Conservation (phyloP, 2,113 vertebrate species). For the Triplophysa tibetana region DNA sequence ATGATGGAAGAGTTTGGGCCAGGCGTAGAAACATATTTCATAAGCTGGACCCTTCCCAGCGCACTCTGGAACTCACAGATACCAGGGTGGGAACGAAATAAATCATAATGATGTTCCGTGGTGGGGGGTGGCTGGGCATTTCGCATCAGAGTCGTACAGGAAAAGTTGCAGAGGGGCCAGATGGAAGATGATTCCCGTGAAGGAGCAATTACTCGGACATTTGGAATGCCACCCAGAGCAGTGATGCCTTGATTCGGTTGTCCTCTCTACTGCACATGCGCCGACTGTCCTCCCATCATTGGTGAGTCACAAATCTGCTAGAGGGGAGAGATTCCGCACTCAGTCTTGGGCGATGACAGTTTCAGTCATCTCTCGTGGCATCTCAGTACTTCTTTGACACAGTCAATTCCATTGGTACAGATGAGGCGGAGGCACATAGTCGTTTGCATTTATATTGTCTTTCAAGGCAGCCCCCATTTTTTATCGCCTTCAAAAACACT, state of each 20-base stretch:
- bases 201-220: slow-evolving; percentile 68
- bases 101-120: slow-evolving; percentile 54
- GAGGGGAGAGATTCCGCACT: slow-evolving; percentile 47
- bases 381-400: slow-evolving; percentile 53
- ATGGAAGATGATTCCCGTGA: slow-evolving; percentile 57
- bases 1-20: slow-evolving; percentile 54
- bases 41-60: slow-evolving; percentile 56
- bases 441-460: slow-evolving; percentile 56
- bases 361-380: slow-evolving; percentile 63
- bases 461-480: slow-evolving; percentile 20
- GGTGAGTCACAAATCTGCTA: slow-evolving; percentile 65
- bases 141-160: slow-evolving; percentile 62
- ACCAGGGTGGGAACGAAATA: slow-evolving; percentile 57
- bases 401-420: slow-evolving; percentile 44
- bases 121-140: slow-evolving; percentile 47
- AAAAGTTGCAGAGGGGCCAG: slow-evolving; percentile 51
- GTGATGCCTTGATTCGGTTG: slow-evolving; percentile 61
- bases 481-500: slow-evolving; percentile 34
- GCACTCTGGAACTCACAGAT: slow-evolving; percentile 63
- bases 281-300: slow-evolving; percentile 11
- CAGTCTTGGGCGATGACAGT: slow-evolving; percentile 63
- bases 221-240: slow-evolving; percentile 61
- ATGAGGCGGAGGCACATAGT: slow-evolving; percentile 47
- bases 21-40: slow-evolving; percentile 56
- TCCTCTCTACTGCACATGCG: slow-evolving; percentile 55